Conservation (phyloP, 2,113 vertebrate species). For the Fulica atra region DNA sequence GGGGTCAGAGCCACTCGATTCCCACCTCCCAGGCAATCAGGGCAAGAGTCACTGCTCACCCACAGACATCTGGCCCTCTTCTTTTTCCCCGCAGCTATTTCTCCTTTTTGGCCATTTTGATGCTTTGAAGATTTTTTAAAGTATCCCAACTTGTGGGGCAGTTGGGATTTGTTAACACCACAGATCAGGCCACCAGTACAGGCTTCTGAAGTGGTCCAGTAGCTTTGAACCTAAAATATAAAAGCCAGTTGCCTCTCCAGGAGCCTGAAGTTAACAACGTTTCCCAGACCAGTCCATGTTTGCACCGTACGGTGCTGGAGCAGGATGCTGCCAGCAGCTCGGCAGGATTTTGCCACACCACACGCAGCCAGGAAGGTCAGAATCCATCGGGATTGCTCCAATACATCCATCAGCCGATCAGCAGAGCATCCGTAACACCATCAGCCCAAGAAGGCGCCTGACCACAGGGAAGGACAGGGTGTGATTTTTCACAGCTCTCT, state of each 20-base stretch:
- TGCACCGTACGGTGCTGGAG: not conserved
- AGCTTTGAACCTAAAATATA: not conserved
- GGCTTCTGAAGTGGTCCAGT: not conserved
- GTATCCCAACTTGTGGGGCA: too few species aligned
- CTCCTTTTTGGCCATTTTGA: not conserved
- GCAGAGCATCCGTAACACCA: not conserved
- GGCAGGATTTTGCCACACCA: not conserved
- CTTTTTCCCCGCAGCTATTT: not conserved
- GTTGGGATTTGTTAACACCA: not conserved
- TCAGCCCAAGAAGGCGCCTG: not conserved
- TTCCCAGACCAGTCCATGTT: not conserved
- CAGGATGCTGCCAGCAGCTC: not conserved
- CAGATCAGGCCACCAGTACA: not conserved
- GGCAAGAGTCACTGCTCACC: not conserved
- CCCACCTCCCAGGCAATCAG: not conserved
- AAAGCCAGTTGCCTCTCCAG: not conserved
- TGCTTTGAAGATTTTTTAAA: not conserved
- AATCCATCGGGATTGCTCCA: not conserved
- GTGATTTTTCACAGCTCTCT: not conserved
- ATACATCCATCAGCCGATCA: not conserved
- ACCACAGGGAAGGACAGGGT: not conserved
- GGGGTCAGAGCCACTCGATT: rapidly evolving
- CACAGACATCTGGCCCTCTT: not conserved
- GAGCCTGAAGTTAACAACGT: not conserved
- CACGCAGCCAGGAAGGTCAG: not conserved